A percentile compares a stretch with the other conserved stretches of the same genome.
These are phyloP conservation scores for Brachirus orientalis DNA, from an alignment of 2,113 vertebrate species.

Conservation along the genomic window DNA sequence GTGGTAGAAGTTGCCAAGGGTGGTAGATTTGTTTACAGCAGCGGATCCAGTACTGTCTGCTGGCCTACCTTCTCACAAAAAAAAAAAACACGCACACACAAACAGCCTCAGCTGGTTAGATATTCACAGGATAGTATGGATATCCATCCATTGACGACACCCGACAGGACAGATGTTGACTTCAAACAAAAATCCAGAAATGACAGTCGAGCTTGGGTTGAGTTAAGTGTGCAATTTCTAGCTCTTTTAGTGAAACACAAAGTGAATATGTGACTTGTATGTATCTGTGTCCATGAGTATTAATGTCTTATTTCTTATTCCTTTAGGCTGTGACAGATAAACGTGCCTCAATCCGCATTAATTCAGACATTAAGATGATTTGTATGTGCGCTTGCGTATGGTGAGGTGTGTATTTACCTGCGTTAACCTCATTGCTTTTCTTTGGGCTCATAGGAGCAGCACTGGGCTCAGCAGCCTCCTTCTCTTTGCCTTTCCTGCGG, in stretches of 20 bases:
- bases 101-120: not conserved
- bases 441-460: constrained; percentile 92
- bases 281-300: no score
- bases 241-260: no score
- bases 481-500: constrained; percentile 94
- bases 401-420: constrained; percentile 79
- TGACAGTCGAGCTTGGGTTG: no score
- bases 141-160: no score
- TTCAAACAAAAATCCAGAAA: no score
- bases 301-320: no score
- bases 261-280: no score
- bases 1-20: constrained; percentile 94
- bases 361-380: not conserved
- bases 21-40: constrained; percentile 89
- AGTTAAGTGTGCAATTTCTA: no score
- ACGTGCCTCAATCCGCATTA: no score
- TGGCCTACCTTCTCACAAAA: constrained; percentile 84
- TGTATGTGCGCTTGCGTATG: not conserved
- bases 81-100: not conserved
- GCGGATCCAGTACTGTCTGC: constrained; percentile 84
- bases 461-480: constrained; percentile 84
- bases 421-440: constrained; percentile 86
- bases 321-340: no score
- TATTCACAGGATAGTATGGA: not conserved
- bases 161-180: no score